A percentile compares a stretch with the other conserved stretches of the same genome.
These are phyloP conservation scores for Athene noctua DNA, from an alignment of 2,113 vertebrate genomes.

Conservation along the genomic window DNA sequence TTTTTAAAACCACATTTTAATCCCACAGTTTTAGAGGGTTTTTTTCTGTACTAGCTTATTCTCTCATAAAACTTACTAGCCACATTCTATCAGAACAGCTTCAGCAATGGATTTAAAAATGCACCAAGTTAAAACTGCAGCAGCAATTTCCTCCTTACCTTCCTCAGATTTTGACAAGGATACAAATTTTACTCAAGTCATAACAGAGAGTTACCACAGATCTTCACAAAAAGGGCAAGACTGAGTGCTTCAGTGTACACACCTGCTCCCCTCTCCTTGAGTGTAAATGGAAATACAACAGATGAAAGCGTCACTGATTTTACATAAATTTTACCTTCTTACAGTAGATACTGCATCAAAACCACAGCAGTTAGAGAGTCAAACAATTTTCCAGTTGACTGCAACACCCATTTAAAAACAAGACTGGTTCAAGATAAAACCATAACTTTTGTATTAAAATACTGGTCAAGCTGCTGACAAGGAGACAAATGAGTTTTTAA, in stretches of 20 bases:
- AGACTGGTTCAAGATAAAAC: background rate
- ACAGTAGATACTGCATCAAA: background rate
- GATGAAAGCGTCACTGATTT: background rate
- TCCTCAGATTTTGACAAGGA: background rate
- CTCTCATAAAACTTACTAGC: background rate
- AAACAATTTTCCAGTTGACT: conserved; percentile 34
- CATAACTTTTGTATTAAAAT: background rate
- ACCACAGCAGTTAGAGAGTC: conserved; percentile 22
- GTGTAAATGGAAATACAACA: background rate
- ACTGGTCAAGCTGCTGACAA: conserved; percentile 37
- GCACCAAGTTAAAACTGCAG: background rate
- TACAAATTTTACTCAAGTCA: background rate
- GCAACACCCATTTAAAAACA: background rate
- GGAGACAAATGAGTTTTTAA: conserved; percentile 45
- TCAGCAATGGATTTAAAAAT: background rate
- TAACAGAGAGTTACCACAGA: background rate
- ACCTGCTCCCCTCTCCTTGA: background rate
- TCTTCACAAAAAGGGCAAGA: background rate
- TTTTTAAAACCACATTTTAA: conserved; percentile 9
- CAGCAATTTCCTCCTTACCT: background rate
- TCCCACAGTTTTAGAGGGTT: background rate
- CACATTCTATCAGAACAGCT: background rate
- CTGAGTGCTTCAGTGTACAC: background rate
- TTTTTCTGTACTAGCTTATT: background rate
- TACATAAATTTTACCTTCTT: conserved; percentile 18